Conservation (phyloP, 2,888 invertebrate genomes). For the Kryphioiulus occultus region DNA sequence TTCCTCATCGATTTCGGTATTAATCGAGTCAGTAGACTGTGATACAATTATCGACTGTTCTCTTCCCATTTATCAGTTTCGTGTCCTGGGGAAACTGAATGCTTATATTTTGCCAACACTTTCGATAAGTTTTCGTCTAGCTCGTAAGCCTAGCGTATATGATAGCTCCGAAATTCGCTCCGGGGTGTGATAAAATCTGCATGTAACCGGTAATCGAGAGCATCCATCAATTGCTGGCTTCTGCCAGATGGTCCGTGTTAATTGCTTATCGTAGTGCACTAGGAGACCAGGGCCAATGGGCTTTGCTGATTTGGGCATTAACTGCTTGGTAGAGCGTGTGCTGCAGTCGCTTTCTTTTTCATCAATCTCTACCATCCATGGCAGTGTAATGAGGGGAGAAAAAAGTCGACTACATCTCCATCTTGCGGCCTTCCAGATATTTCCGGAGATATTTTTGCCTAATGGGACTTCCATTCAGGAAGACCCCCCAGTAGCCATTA, state of each 20-base stretch:
- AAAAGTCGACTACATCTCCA: not conserved
- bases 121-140: conserved; percentile 17
- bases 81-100: not conserved
- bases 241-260: conserved; percentile 45
- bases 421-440: not conserved
- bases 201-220: conserved; percentile 43
- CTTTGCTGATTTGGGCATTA: conserved; percentile 7
- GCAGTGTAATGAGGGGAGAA: not conserved
- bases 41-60: conserved; percentile 43
- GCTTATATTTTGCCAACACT: not conserved
- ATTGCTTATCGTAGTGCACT: conserved; percentile 15
- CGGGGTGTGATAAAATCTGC: conserved; percentile 44
- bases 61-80: not conserved
- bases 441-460: conserved; percentile 13
- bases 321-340: not conserved
- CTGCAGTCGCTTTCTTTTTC: conserved; percentile 21
- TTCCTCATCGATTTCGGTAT: conserved; percentile 43
- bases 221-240: conserved; percentile 46
- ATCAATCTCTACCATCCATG: not conserved
- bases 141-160: not conserved
- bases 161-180: not conserved
- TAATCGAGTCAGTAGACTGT: conserved; percentile 40
- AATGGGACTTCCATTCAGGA: not conserved
- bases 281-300: not conserved
- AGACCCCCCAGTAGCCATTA: no score